A percentile compares a stretch with the other conserved stretches of the same genome.
Conservation (phyloP, 2,797 vertebrate species). For the Tiaroga cobitis region DNA sequence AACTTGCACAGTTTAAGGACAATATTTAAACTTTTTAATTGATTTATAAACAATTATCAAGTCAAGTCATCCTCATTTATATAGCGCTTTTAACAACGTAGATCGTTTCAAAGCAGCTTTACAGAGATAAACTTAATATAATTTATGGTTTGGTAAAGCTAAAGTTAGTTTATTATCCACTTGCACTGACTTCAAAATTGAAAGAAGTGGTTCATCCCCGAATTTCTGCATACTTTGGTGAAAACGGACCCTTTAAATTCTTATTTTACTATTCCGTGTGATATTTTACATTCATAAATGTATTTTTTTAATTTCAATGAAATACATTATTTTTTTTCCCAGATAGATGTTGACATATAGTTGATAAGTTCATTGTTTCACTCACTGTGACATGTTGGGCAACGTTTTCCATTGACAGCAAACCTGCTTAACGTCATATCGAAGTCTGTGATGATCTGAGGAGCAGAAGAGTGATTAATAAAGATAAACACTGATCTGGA, state of each 20-base stretch:
- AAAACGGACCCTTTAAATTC: background rate
- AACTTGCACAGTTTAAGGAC: background rate
- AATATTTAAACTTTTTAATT: background rate
- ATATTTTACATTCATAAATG: background rate
- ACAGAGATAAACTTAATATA: no score
- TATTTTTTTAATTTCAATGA: background rate
- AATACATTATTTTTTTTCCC: no score
- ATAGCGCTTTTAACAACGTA: no score
- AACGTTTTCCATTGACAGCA: conserved; percentile 89
- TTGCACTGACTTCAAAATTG: background rate
- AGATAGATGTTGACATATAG: background rate
- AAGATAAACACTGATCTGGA: no score
- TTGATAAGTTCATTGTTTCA: conserved; percentile 29
- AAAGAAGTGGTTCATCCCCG: background rate
- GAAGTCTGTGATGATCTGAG: conserved; percentile 97
- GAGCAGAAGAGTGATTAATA: background rate
- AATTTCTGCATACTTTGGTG: background rate
- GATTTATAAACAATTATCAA: background rate
- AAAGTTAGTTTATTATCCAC: no score
- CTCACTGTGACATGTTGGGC: conserved; percentile 96
- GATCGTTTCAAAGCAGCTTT: no score
- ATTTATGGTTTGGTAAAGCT: no score
- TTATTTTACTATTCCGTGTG: background rate
- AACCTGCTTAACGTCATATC: conserved; percentile 99
- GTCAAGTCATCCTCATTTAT: no score